Evolutionary conservation across 2,797 vertebrate species (phyloP).

Genomic region (Micrastur ruficollis): DNA sequence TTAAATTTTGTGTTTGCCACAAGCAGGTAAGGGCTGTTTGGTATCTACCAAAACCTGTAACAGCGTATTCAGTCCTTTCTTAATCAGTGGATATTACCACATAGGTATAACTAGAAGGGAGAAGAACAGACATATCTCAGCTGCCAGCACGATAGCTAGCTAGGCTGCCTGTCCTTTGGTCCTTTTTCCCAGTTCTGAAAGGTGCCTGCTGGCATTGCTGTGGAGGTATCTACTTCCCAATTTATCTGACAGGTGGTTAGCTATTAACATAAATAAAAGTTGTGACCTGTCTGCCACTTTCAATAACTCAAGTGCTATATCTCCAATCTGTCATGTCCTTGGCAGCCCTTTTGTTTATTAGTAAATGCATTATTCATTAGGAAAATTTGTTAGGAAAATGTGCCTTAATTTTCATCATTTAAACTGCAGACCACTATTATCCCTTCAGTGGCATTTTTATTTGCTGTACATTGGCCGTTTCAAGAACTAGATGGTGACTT

Average conservation of each 20-base stretch:
- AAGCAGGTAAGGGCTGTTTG: not conserved
- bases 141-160: not conserved
- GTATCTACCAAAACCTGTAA: not conserved
- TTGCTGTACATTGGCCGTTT: not conserved
- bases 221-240: conserved; percentile 8
- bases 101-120: not conserved
- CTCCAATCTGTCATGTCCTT: conserved; percentile 60
- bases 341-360: conserved; percentile 64
- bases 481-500: not conserved
- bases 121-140: not conserved
- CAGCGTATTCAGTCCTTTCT: not conserved
- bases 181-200: not conserved
- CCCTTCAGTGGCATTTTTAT: not conserved
- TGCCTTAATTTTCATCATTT: conserved; percentile 26
- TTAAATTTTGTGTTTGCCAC: not conserved
- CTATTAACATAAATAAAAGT: conserved; percentile 57
- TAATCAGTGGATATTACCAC: not conserved
- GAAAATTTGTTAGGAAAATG: conserved; percentile 28
- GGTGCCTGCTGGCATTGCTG: conserved; percentile 1
- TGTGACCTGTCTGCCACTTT: conserved; percentile 60
- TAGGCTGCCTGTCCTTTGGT: not conserved
- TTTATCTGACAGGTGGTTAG: conserved; percentile 60
- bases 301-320: conserved; percentile 48
- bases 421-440: not conserved
- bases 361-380: conserved; percentile 57